phyloP scores from a whole-genome alignment of 2,113 vertebrate genomes.

The Thamnophis sirtalis region DNA sequence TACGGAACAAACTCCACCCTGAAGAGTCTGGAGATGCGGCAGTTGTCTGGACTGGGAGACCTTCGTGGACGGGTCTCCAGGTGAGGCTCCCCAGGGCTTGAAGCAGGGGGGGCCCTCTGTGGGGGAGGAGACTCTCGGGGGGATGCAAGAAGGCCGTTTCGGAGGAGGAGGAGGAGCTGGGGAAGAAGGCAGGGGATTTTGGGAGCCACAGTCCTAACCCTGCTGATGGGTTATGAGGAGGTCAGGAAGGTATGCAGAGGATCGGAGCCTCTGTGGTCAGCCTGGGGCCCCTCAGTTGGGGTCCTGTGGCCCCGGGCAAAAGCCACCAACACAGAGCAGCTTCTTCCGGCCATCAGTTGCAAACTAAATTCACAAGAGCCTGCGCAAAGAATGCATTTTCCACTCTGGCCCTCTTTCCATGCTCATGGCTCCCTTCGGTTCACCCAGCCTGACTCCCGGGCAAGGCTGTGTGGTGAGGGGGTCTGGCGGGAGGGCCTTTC shows the following conservation, averaged over 20 bases:
- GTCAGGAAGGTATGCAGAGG: not conserved
- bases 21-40: conserved; percentile 76
- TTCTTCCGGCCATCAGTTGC: not conserved
- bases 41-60: conserved; percentile 74
- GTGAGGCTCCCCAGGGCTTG: conserved; percentile 39
- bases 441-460: not conserved
- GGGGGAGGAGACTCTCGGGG: not conserved
- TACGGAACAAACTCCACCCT: conserved; percentile 75
- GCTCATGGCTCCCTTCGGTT: not conserved
- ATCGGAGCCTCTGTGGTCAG: not conserved
- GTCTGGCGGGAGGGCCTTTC: not conserved
- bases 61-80: conserved; percentile 76
- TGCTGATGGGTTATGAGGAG: not conserved
- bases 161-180: not conserved
- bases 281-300: not conserved
- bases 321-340: not conserved
- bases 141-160: not conserved
- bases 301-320: not conserved
- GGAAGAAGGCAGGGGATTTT: not conserved
- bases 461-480: not conserved
- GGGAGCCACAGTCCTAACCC: not conserved
- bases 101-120: too few species aligned
- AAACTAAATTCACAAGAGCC: not conserved
- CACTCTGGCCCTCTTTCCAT: not conserved
- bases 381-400: not conserved